Evolutionary conservation across 2,888 invertebrate species (phyloP), one percentile per base, ranked within the genome.

Genomic region (Acleris cristana): DNA sequence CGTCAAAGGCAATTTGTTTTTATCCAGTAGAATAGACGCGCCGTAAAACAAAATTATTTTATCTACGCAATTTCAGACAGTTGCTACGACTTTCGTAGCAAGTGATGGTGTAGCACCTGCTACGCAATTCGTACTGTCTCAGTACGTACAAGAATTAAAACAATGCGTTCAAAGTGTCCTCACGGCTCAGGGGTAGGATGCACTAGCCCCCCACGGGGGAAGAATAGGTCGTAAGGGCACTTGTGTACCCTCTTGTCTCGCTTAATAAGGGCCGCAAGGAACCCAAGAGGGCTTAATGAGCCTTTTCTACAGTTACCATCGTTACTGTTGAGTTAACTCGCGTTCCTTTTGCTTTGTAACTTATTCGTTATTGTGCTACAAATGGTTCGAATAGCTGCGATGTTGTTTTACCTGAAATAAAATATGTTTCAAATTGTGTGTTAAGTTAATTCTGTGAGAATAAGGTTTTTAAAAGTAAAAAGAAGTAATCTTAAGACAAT

Each of bases 281-380:
- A 79, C 80, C 77, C 81, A 81, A 85, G 84, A 81, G 84, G 77
- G 73, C 75, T 81, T 88, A 88, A 88, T 88, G 87, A 88, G 86
- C 83, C 77, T 78, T 79, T 74, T 74, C 74, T 76, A 73, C 70
- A 71, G 71, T 69, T 64, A 71, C 72, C 61, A 65, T 69, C 65
- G 65, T 68, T 71, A 70, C 66, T 62, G 52, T 70, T 54, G 65
- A 64, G 64, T 62, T 64, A 66, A 66, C 61, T 56, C 56, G 61
- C 48, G 48, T 63, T 58, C 58, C 51, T 65, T 69, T 70, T 52
- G 34, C 51, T 44, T 66, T 65, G 54, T 57, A 65, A 58, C 34
- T 16, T 56, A 49, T 56, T 49, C 52, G 55, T 51, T 60, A 49
- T 61, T 65, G 52, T 60, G 40, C 49, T 55, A 54, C 40, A 21